Evolutionary conservation across 2,113 vertebrate species (phyloP), one percentile per base, ranked within the genome.

Genomic region (Eretmochelys imbricata): DNA sequence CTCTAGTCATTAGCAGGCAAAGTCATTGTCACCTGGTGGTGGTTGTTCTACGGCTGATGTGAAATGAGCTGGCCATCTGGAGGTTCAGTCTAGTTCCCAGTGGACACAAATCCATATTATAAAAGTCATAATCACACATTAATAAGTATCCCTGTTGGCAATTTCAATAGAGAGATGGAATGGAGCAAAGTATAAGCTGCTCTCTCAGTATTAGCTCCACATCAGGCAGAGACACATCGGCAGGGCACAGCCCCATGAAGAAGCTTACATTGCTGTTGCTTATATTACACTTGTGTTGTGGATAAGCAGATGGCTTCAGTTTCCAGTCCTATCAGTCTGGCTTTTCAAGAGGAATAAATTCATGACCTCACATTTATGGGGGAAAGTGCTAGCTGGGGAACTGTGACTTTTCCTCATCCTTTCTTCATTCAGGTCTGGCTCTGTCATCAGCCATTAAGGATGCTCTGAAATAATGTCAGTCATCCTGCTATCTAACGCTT

Each of bases 401-500:
- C 4, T 94, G 42, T 84, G 78, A 86, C 72, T 90, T 89, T 86
- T 85, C 49, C 89, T 94, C 25, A 22, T 65, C 93, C 35, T 65
- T 92, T 87, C 87, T 91, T 82, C 57, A 14, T 57, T 97, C 82
- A 46, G 54, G 22, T 25, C 29, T 51, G 29, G 19, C 49, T n/a
- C 35, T 95, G 83, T n/a, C 80, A 85, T 72, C 84, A 89, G 85
- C 82, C 57, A 79, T 79, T 38, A 35, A 72, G 82, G 89, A 96
- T 0, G 5, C 25, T 82, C 57, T 96, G 89, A 83, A 93, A 89
- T 75, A 91, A 85, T 12, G 82, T 84, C 94, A 93, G 38, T 80
- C 2, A 5, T 94, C 51, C 75, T 84, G 81, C 87, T 89, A 48
- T 59, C 42, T 42, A 90, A 93, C 54, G 94, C 93, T 97, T 96